These are phyloP conservation scores for Pegoplata infirma DNA, from an alignment of 2,888 invertebrate species.

Conservation along the genomic window DNA sequence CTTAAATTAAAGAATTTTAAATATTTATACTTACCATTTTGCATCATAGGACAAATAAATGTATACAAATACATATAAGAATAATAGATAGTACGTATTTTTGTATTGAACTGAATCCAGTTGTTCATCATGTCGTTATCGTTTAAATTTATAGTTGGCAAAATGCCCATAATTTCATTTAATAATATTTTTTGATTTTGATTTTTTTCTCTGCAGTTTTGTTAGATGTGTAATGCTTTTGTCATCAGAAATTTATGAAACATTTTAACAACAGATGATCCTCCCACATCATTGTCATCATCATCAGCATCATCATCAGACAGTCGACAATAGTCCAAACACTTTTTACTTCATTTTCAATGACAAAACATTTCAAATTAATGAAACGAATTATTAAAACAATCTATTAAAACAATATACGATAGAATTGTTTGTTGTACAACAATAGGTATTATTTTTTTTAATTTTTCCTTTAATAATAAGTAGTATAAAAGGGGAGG, in stretches of 20 bases:
- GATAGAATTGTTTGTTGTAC: conserved; percentile 47
- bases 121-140: background rate
- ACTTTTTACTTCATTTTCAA: background rate
- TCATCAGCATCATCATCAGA: too few relatives aligned
- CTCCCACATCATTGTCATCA: conserved; percentile 1
- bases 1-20: too few relatives aligned
- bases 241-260: background rate
- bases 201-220: background rate
- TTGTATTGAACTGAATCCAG: background rate
- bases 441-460: conserved; percentile 42
- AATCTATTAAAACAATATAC: conserved; percentile 25
- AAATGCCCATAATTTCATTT: background rate
- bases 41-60: too few relatives aligned
- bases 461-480: conserved; percentile 45
- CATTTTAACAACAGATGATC: background rate
- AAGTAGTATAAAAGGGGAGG: conserved; percentile 53
- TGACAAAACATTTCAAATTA: background rate
- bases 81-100: background rate
- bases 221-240: background rate
- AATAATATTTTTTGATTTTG: background rate
- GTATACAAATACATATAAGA: too few relatives aligned
- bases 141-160: conserved; percentile 1
- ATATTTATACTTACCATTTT: too few relatives aligned
- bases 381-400: background rate
- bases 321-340: background rate